Base-by-base conservation (phyloP, 2,888 invertebrate genomes). In the Emmelina monodactyla region DNA sequence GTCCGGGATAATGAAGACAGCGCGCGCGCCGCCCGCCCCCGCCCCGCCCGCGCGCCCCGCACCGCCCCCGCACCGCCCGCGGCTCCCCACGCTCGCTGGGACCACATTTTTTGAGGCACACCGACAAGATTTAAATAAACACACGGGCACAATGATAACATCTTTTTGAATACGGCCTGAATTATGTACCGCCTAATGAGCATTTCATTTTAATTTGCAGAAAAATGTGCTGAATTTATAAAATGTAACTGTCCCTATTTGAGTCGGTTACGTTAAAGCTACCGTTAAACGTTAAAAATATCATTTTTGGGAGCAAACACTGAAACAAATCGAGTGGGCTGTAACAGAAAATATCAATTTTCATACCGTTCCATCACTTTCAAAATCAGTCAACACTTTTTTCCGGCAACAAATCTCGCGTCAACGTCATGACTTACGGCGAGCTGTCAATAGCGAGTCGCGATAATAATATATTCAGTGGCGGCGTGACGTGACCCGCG, bases 1-100 rank as follows among this genome's bases (percentile, higher is more conserved):
- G 55, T 42, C 53, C 50, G 44, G 62, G 43, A 55, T 64, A 64
- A 67, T 68, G 65, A 65, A 66, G 62, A 66, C 64, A 62, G 49
- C 53, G 47, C 46, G 50, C 39, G 48, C 47, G 25, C 11, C 19
- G 3, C 35, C 40, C 37, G 37, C 7, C 28, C n/a, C 5, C 35
- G 41, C 36, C 11, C 31, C 22, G 44, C 49, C 45, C 39, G 42
- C 39, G 44, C 46, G 44, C 19, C 4, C 3, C 12, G 16, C 42
- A 41, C 40, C 35, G 39, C 37, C 36, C 7, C 28, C n/a, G 19
- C 35, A 40, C 36, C 51, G 37, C 50, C 46, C 56, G 59, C 55
- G 25, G 25, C 25, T 11, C 9, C 3, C 25, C 3, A 4, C n/a
- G n/a, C 25, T 10, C 25, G 4, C 25, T 4, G n/a, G n/a, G 25